Conservation (phyloP, 2,888 invertebrate species). For the Neoaliturus tenellus region DNA sequence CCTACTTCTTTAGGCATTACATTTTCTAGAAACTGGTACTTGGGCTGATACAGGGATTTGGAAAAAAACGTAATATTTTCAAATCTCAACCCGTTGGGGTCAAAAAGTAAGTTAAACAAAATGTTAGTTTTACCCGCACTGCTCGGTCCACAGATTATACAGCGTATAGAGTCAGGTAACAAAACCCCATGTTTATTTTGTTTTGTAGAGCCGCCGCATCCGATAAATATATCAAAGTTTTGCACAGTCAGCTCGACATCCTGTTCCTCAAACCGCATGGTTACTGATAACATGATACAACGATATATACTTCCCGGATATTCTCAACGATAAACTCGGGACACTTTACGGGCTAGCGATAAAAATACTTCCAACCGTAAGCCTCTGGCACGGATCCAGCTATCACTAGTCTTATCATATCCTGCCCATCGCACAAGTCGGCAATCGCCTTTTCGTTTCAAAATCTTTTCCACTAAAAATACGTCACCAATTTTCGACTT, state of each 20-base stretch:
- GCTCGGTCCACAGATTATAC: neutral
- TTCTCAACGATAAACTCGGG: neutral
- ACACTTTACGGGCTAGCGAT: neutral
- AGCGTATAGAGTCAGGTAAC: neutral
- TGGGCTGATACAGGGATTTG: constrained; percentile 44
- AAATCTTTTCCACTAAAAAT: neutral
- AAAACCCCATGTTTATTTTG: neutral
- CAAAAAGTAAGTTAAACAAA: neutral
- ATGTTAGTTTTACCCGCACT: neutral
- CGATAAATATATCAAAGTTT: no score
- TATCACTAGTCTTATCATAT: neutral
- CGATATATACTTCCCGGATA: no score
- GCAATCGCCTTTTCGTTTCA: neutral
- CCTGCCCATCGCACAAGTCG: neutral
- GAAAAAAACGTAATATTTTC: constrained; percentile 47
- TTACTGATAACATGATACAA: no score
- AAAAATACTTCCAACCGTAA: neutral
- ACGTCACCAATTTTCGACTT: neutral
- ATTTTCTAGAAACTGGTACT: neutral
- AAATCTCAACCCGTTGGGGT: constrained; percentile 37
- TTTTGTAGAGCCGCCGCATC: no score
- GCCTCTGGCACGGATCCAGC: neutral
- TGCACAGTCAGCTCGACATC: no score
- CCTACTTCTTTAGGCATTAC: no score
- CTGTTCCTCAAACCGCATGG: neutral